Percentiles rank a stretch among this genome's conserved stretches.
phyloP scores from a whole-genome alignment of 2,888 invertebrate species.

The Amiota minor region DNA sequence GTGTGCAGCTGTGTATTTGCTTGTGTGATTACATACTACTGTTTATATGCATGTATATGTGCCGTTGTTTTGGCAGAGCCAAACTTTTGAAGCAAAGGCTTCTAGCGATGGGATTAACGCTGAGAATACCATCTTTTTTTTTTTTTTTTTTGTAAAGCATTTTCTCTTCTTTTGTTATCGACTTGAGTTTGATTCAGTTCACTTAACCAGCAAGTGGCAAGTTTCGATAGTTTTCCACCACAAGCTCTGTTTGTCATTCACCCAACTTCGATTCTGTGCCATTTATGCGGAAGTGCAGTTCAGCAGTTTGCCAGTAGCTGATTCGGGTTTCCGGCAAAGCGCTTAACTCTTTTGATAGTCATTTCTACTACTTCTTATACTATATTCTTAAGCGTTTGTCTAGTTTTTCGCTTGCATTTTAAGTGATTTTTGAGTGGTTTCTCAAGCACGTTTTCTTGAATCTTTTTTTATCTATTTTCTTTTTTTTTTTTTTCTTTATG shows the following conservation, averaged over 20 bases:
- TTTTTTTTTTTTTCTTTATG: neutral
- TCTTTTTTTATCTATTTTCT: neutral
- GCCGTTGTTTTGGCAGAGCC: conserved; percentile 4
- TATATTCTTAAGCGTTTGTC: conserved; percentile 1
- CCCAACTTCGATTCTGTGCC: neutral
- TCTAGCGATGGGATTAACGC: neutral
- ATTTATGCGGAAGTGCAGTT: conserved; percentile 14
- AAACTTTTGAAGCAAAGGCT: conserved; percentile 12
- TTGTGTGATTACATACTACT: no score
- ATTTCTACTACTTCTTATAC: neutral
- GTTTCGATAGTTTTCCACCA: conserved; percentile 9
- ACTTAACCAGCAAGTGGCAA: conserved; percentile 30
- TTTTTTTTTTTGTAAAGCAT: no score
- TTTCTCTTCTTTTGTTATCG: conserved; percentile 44
- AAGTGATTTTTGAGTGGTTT: conserved; percentile 17
- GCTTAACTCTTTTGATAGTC: neutral
- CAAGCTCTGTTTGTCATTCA: neutral
- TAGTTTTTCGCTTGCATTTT: conserved; percentile 21
- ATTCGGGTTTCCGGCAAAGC: conserved; percentile 24
- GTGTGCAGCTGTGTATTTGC: neutral
- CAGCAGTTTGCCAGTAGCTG: conserved; percentile 24
- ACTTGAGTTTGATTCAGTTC: conserved; percentile 55
- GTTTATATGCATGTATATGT: neutral
- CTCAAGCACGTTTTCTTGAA: neutral
- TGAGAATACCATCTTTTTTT: conserved; percentile 18